Percentiles rank a stretch among this genome's conserved stretches.
Evolutionary conservation across 1,140 invertebrate genomes (phyloP).

Genomic region (Gryllus bimaculatus): DNA sequence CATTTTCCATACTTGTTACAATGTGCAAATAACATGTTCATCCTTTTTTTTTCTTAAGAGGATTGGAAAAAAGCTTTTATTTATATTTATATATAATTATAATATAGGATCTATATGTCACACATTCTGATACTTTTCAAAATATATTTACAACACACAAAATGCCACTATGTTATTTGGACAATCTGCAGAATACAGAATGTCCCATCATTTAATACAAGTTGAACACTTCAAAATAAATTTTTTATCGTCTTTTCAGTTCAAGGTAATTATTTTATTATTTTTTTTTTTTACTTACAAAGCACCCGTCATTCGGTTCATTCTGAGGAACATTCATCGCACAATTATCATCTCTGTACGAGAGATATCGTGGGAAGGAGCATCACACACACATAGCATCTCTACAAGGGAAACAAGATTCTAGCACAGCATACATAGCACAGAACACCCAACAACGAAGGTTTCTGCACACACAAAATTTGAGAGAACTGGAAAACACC

Average conservation of each 20-base stretch:
- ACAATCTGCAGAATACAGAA: not conserved
- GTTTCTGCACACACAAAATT: not conserved
- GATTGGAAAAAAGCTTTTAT: not conserved
- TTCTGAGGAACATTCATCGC: not conserved
- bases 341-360: not conserved
- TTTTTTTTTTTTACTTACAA: not conserved
- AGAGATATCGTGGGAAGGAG: too few relatives aligned
- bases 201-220: not conserved
- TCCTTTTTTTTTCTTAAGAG: not conserved
- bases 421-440: not conserved
- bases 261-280: not conserved
- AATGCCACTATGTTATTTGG: not conserved
- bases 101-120: not conserved
- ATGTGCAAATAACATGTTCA: not conserved
- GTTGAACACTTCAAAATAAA: not conserved
- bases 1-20: not conserved
- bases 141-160: conserved; percentile 6
- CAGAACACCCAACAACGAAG: not conserved
- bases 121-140: not conserved
- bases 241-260: not conserved
- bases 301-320: not conserved
- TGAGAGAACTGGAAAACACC: not conserved
- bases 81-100: not conserved
- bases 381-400: too few relatives aligned
- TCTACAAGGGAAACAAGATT: not conserved